Percentiles rank a stretch among this genome's conserved stretches.
Conservation (phyloP, 1,140 invertebrate genomes). For the Drosophila bipectinata region DNA sequence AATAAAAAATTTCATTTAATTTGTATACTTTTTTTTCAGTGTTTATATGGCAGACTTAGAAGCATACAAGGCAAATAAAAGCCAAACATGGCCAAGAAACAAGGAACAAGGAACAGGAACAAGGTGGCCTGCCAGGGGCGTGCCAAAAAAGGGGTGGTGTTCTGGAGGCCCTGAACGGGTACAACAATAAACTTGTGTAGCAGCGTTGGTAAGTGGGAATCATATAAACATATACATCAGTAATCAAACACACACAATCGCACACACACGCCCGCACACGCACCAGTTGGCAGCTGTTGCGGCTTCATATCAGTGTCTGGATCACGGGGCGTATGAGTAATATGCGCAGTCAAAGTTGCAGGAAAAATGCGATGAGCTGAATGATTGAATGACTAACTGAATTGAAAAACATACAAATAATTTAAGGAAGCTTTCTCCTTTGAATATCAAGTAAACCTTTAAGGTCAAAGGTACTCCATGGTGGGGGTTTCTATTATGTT, state of each 20-base stretch:
- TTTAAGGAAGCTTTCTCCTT: neutral
- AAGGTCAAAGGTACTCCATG: neutral
- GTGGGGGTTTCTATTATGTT: neutral
- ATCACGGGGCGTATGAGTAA: slow-evolving; percentile 49
- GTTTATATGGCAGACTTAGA: neutral
- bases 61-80: slow-evolving; percentile 51
- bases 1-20: no score
- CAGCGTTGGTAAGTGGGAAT: slow-evolving; percentile 71
- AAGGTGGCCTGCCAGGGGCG: slow-evolving; percentile 13
- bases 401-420: neutral
- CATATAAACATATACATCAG: slow-evolving; percentile 79
- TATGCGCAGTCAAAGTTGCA: slow-evolving; percentile 19
- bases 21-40: neutral
- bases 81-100: slow-evolving; percentile 64
- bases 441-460: neutral
- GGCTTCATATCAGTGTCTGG: slow-evolving; percentile 42
- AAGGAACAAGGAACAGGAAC: slow-evolving; percentile 9
- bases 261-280: slow-evolving; percentile 9
- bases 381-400: slow-evolving; percentile 3
- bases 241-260: slow-evolving; percentile 37
- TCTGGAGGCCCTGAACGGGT: neutral
- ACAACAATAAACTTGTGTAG: slow-evolving; percentile 70
- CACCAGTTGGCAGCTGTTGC: slow-evolving; percentile 51
- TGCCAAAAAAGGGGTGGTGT: neutral
- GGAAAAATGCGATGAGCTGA: slow-evolving; percentile 16